Conservation (phyloP, 35 echinoderm and acorn worm genomes). For the Chiridota heheva region DNA sequence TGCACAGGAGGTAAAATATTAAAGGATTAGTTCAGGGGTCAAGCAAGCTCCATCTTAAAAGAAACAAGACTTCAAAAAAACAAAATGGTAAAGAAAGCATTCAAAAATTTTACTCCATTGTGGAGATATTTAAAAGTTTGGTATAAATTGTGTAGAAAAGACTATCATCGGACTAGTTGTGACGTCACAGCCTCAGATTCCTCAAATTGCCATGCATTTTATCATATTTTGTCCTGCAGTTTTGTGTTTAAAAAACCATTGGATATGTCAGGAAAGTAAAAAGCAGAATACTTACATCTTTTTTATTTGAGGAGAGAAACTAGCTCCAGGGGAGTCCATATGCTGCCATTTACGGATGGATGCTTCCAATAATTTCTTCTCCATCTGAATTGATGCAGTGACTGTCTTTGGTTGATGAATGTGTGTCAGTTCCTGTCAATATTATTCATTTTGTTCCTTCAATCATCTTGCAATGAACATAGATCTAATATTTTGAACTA, state of each 20-base stretch:
- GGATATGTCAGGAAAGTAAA: slow-evolving; percentile 56
- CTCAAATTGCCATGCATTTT: no score
- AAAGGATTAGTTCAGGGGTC: no score
- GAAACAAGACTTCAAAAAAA: not conserved
- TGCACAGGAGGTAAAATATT: not conserved
- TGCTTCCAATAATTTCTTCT: slow-evolving; percentile 78
- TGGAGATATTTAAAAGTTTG: no score
- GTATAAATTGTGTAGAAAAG: no score
- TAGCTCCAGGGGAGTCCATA: slow-evolving; percentile 51
- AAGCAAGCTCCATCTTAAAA: not conserved
- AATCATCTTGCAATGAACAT: no score
- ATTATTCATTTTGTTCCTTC: no score
- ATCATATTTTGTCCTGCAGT: no score
- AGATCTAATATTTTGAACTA: no score
- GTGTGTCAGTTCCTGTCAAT: slow-evolving; percentile 67
- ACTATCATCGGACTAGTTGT: no score
- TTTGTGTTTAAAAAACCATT: slow-evolving; percentile 85
- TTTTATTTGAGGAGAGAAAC: slow-evolving; percentile 82
- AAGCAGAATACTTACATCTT: slow-evolving; percentile 77
- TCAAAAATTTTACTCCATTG: no score
- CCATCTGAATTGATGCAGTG: slow-evolving; percentile 72
- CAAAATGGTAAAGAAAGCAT: no score
- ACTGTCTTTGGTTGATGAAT: slow-evolving; percentile 68
- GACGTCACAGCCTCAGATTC: no score
- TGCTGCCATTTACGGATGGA: slow-evolving; percentile 71